Conservation (phyloP, 2,113 vertebrate genomes). For the Nettapus auritus region DNA sequence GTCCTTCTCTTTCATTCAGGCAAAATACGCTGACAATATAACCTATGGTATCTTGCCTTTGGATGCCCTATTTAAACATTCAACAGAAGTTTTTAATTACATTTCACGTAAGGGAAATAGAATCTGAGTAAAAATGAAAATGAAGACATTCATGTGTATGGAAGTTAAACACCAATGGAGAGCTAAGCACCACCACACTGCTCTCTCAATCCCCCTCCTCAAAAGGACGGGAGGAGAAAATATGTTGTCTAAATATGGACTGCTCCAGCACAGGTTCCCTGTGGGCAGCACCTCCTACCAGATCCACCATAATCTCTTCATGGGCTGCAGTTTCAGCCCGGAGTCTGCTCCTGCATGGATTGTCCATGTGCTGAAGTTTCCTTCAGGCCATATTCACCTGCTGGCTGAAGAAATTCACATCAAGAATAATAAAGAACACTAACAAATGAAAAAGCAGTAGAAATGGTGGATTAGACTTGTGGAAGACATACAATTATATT, state of each 20-base stretch:
- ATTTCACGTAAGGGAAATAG: too few species aligned
- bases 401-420: neutral
- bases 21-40: neutral
- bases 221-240: neutral
- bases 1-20: neutral
- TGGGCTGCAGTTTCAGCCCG: neutral
- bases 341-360: neutral
- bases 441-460: neutral
- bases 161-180: neutral
- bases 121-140: neutral
- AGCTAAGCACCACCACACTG: neutral
- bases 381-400: neutral
- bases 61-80: neutral
- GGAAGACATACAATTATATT: neutral
- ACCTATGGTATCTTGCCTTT: neutral
- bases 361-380: neutral
- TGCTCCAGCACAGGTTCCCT: neutral
- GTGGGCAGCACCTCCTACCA: neutral
- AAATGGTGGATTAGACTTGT: neutral
- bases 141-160: too few species aligned
- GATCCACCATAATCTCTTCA: neutral
- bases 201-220: neutral
- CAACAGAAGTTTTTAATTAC: neutral
- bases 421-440: neutral
- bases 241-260: too few species aligned